Base-by-base conservation (phyloP, 1,140 invertebrate genomes). In the Zaprionus taronus region DNA sequence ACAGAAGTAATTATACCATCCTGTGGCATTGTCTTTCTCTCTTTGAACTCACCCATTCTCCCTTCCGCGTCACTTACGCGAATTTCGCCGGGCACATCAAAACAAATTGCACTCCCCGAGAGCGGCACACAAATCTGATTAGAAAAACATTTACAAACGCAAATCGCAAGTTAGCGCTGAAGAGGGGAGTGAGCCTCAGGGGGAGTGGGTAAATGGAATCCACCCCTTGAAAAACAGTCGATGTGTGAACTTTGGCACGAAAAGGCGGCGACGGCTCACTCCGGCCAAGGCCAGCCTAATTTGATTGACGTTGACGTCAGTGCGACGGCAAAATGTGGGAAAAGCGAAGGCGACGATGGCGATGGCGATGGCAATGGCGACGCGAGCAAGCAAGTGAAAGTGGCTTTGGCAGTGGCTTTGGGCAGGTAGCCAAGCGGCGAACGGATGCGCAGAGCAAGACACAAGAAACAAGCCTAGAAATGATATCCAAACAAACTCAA, bases 401-500 rank as follows among this genome's bases (percentile, higher is more conserved):
- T 85, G 79, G 83, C 80, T 65, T 62, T 82, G 83, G 74, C 77
- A 83, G 74, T 83, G 81, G 73, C 70, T 75, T 74, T 72, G 55
- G 62, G 61, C 71, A 72, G 61, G 71, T 58, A 78, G 66, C 72
- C 51, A 71, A 62, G 15, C 36, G 15, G 15, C 36, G 22, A 38
- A 20, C 49, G 26, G 34, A 51, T 47, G 41, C 7, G 5, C 51
- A 15, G 44, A 41, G 36, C n/a, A 53, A 20, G 28, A 31, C 12
- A 47, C 20, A 31, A 57, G 12, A 15, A 24, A 17, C 17, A 22
- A 28, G n/a, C 28, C 22, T 17, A 67, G 61, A 84, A 89, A 84
- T 81, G 84, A 89, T 89, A 87, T 79, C 84, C 84, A 87, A 87
- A 87, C 84, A 84, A 89, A 87, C 84, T 89, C 81, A 85, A 89